phyloP scores from a whole-genome alignment of 1,140 invertebrate genomes.

The Pararge aegeria region DNA sequence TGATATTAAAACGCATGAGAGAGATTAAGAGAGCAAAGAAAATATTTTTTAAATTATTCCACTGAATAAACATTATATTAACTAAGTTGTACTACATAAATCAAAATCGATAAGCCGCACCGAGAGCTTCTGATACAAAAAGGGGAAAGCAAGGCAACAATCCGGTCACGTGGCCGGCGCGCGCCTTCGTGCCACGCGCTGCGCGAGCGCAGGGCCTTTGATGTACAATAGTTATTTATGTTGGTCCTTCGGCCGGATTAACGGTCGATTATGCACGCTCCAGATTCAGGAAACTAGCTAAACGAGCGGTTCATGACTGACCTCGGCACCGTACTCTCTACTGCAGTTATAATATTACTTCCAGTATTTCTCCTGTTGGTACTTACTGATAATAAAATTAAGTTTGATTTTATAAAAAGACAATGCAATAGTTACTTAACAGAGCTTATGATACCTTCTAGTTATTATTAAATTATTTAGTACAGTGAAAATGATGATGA shows the following conservation, averaged over 20 bases:
- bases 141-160: constrained; percentile 60
- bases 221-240: constrained; percentile 59
- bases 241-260: constrained; percentile 71
- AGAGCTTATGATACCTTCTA: too few species aligned
- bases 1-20: not conserved
- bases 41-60: not conserved
- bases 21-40: not conserved
- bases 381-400: too few species aligned
- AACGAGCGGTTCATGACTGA: constrained; percentile 39
- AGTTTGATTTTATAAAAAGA: too few species aligned
- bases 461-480: too few species aligned
- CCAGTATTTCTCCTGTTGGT: not conserved
- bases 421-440: too few species aligned
- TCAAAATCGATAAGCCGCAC: constrained; percentile 19
- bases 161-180: constrained; percentile 71
- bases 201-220: constrained; percentile 52
- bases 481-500: too few species aligned
- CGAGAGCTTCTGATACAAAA: constrained; percentile 49
- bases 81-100: constrained; percentile 16
- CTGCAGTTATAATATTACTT: too few species aligned
- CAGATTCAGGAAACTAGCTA: constrained; percentile 67
- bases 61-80: constrained; percentile 11
- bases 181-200: constrained; percentile 62
- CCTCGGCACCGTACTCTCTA: not conserved
- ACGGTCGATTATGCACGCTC: constrained; percentile 75